Conservation (phyloP, 2,888 invertebrate species). For the Incurvaria masculella region DNA sequence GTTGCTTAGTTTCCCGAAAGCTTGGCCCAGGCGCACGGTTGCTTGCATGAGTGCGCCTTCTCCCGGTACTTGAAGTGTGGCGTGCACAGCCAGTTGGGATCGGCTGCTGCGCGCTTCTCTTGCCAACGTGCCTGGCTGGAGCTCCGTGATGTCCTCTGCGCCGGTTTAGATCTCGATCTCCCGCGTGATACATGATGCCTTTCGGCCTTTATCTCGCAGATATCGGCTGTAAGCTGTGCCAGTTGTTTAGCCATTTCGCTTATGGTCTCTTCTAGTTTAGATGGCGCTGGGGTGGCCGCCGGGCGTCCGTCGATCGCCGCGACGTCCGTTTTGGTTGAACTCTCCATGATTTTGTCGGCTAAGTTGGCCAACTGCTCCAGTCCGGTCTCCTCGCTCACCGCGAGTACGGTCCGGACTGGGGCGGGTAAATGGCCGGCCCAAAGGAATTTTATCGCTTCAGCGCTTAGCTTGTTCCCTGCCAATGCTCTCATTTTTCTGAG, state of each 20-base stretch:
- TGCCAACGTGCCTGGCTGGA: no score
- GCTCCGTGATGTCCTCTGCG: no score
- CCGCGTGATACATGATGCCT: not conserved
- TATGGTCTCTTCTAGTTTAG: not conserved
- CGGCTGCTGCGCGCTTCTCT: no score
- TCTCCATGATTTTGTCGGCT: constrained; percentile 6
- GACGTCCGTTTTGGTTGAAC: no score
- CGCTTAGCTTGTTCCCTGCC: constrained; percentile 13
- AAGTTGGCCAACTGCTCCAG: constrained; percentile 3
- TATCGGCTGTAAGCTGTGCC: no score
- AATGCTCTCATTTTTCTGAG: constrained; percentile 13
- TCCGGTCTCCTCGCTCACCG: constrained; percentile 1
- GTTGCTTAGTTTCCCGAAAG: no score
- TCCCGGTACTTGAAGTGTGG: not conserved
- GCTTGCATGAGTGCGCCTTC: not conserved
- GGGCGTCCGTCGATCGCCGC: not conserved
- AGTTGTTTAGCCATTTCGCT: not conserved
- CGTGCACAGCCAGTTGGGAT: no score
- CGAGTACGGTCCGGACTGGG: constrained; percentile 4
- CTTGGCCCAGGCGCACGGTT: no score
- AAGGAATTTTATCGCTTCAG: constrained; percentile 10
- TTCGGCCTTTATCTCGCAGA: not conserved
- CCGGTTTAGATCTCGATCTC: not conserved
- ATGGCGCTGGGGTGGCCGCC: not conserved
- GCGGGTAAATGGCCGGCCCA: constrained; percentile 5